Evolutionary conservation across 2,797 vertebrate species (phyloP).

Genomic region (Telmatherina bonti): DNA sequence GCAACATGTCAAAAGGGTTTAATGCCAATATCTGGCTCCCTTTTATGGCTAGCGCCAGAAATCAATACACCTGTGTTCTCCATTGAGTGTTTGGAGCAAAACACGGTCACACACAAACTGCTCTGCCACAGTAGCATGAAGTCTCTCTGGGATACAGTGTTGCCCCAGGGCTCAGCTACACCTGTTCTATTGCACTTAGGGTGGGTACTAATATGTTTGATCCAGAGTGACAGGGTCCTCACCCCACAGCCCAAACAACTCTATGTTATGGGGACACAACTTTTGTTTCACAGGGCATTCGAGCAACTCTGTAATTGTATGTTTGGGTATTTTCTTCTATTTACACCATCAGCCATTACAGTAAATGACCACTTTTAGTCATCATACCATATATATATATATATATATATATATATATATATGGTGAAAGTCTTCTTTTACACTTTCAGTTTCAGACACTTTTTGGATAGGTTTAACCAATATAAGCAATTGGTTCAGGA

Average conservation of each 20-base stretch:
- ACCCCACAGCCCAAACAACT: slow-evolving; percentile 57
- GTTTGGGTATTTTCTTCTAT: not conserved
- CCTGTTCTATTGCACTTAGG: slow-evolving; percentile 64
- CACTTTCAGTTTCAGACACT: not conserved
- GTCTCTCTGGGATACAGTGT: slow-evolving; percentile 51
- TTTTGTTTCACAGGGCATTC: slow-evolving; percentile 34
- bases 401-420: too few relatives aligned
- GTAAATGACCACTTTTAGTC: not conserved
- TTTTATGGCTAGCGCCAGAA: slow-evolving; percentile 67
- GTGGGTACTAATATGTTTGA: slow-evolving; percentile 69
- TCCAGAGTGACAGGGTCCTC: slow-evolving; percentile 71
- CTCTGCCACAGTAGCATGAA: slow-evolving; percentile 36
- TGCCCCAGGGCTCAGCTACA: slow-evolving; percentile 63
- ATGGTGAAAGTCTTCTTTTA: not conserved
- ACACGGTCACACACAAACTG: slow-evolving; percentile 44
- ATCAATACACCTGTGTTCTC: slow-evolving; percentile 72
- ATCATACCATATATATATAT: too few relatives aligned
- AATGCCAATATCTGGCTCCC: slow-evolving; percentile 75
- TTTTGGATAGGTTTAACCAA: not conserved
- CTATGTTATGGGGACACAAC: slow-evolving; percentile 41
- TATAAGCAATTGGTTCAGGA: not conserved
- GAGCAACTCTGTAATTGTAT: slow-evolving; percentile 20
- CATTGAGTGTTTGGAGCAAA: slow-evolving; percentile 48
- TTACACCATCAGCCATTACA: not conserved
- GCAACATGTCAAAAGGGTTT: slow-evolving; percentile 79